Conservation (phyloP, 2,797 vertebrate species). For the Corythornis leucogaster region DNA sequence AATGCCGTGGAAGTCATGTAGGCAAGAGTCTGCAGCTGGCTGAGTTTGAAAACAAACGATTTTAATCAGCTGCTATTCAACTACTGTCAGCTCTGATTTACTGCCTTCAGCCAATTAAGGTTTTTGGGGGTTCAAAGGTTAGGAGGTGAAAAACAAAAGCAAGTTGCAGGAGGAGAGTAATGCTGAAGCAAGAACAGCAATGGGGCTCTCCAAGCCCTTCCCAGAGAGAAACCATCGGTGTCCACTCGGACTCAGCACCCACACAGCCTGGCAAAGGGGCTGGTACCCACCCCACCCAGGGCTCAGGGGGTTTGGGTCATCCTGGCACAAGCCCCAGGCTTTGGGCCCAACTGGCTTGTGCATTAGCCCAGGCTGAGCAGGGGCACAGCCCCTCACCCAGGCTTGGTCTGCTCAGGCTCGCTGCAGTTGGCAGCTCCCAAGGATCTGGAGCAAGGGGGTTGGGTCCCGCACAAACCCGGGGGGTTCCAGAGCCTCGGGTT, state of each 20-base stretch:
- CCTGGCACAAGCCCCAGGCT: neutral
- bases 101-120: constrained; percentile 74
- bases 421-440: accelerated
- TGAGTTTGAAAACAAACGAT: constrained; percentile 79
- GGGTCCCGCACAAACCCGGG: neutral
- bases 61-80: constrained; percentile 78
- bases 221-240: accelerated
- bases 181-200: neutral
- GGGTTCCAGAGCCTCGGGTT: neutral
- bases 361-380: accelerated
- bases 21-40: constrained; percentile 76
- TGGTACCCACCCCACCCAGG: neutral
- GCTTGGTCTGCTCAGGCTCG: neutral
- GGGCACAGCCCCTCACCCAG: neutral
- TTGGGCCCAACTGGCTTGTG: too few species aligned
- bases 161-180: neutral
- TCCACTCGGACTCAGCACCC: accelerated
- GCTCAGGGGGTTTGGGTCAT: accelerated
- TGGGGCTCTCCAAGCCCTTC: neutral
- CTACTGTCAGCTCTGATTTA: constrained; percentile 83
- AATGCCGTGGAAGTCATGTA: constrained; percentile 46
- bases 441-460: neutral
- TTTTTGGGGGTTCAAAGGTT: constrained; percentile 65
- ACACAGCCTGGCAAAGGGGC: neutral
- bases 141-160: constrained; percentile 52